These are phyloP conservation scores for Rhynchophorus ferrugineus DNA, from an alignment of 1,140 invertebrate species.

Conservation along the genomic window DNA sequence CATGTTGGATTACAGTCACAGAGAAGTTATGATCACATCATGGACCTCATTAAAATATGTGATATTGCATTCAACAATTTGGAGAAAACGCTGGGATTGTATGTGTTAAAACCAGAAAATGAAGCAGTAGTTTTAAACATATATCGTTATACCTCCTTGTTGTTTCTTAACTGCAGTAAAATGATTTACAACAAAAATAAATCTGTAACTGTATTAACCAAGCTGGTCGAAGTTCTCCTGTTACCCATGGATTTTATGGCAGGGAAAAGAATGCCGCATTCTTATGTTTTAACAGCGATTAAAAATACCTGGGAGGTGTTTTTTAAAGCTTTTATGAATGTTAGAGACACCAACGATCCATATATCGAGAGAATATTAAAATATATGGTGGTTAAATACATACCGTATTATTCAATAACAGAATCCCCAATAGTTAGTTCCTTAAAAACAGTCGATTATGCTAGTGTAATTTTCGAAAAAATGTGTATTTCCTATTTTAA, in stretches of 20 bases:
- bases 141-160: conserved; percentile 27
- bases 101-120: conserved; percentile 25
- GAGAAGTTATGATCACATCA: not conserved
- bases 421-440: conserved; percentile 31
- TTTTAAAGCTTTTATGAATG: conserved; percentile 28
- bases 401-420: conserved; percentile 30
- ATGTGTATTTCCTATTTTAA: conserved; percentile 30
- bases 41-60: conserved; percentile 23
- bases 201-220: conserved; percentile 27
- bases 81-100: conserved; percentile 25
- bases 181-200: conserved; percentile 33
- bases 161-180: conserved; percentile 30
- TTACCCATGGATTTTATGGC: conserved; percentile 32
- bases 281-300: conserved; percentile 28
- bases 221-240: conserved; percentile 28
- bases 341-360: conserved; percentile 28
- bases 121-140: conserved; percentile 29
- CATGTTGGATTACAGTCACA: conserved; percentile 20
- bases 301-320: conserved; percentile 35
- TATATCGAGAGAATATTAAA: conserved; percentile 33
- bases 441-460: conserved; percentile 16
- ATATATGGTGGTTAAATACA: conserved; percentile 34
- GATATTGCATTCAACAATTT: conserved; percentile 30
- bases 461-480: conserved; percentile 31
- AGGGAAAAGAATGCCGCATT: conserved; percentile 25